Base-by-base conservation (phyloP, 2,888 invertebrate species). In the Cacoxenus indagator region DNA sequence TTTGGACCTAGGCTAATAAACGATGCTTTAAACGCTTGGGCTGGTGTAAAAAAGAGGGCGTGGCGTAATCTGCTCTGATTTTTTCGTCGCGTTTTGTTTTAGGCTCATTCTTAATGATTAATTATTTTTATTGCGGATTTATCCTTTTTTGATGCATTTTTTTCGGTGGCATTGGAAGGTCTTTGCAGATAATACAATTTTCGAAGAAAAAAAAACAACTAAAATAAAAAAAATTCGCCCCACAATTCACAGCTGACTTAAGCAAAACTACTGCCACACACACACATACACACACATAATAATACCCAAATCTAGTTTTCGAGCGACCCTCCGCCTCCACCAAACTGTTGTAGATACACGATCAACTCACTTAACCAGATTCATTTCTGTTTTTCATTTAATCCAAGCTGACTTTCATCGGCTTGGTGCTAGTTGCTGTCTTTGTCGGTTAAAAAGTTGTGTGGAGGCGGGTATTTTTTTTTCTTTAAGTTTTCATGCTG, bases 401-500 rank as follows among this genome's bases (percentile, higher is more conserved):
- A 57, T 22, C 17, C 59, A n/a, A 14, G 3, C 9, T 8, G n/a
- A 26, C 57, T 26, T 31, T 48, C 48, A 27, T 31, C 45, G 22
- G n/a, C 27, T 3, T 45, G 8, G 55, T 48, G 8, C 1, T 27
- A 6, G 66, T 57, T 26, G 27, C 17, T 57, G 45, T 54, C 11
- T 24, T 57, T 27, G 37, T 43, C 37, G 22, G 29, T 46, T 11
- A 17, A 1, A 29, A 9, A 29, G 31, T 55, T 51, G 9, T 54
- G 65, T 65, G 65, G 19, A 22, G 31, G 48, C 37, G 55, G 55
- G n/a, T 5, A 54, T 51, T 8, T 64, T 6, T 8, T n/a, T 31
- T 11, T 31, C 22, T 43, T 19, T 3, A 51, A 62, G 73, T 73
- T 78, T 74, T 79, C 78, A 81, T 78, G 71, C 31, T 51, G 71